Percentiles rank a stretch among this genome's conserved stretches.
These are phyloP conservation scores for Arge pagana DNA, from an alignment of 2,888 invertebrate genomes.

Conservation along the genomic window DNA sequence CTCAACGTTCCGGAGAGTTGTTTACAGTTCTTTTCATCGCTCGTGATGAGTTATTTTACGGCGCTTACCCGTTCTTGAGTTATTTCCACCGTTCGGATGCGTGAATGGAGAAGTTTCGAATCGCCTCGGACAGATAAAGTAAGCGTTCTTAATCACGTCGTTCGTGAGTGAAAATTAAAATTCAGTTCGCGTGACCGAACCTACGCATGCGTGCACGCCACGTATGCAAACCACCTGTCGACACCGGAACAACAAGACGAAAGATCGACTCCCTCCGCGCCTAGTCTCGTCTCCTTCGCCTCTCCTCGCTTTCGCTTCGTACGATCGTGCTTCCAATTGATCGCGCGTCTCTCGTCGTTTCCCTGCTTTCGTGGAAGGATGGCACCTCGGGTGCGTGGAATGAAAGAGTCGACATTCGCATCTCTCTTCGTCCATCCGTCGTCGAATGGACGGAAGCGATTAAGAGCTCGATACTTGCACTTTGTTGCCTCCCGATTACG, in stretches of 20 bases:
- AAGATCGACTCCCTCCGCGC: slow-evolving; percentile 18
- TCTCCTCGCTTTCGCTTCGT: neutral
- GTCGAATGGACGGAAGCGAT: no score
- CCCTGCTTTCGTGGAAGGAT: slow-evolving; percentile 15
- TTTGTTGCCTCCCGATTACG: no score
- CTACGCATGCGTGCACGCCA: slow-evolving; percentile 34
- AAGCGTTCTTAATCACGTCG: slow-evolving; percentile 36
- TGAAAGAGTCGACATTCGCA: no score
- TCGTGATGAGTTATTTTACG: no score
- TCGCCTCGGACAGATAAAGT: slow-evolving; percentile 1
- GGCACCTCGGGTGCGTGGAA: slow-evolving; percentile 18
- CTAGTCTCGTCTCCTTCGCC: slow-evolving; percentile 17
- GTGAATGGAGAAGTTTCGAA: neutral
- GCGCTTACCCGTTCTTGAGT: no score
- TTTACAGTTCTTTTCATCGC: no score
- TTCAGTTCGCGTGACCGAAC: slow-evolving; percentile 44
- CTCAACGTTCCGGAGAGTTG: neutral
- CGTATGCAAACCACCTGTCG: slow-evolving; percentile 49
- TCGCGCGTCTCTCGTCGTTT: slow-evolving; percentile 1
- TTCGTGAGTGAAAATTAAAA: slow-evolving; percentile 48
- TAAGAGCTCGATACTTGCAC: no score
- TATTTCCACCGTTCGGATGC: no score
- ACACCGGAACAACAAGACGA: slow-evolving; percentile 12
- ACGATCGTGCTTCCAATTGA: neutral
- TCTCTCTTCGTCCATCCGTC: slow-evolving; percentile 7